These are phyloP conservation scores for Limnephilus marmoratus DNA, from an alignment of 2,888 invertebrate species.

Conservation along the genomic window DNA sequence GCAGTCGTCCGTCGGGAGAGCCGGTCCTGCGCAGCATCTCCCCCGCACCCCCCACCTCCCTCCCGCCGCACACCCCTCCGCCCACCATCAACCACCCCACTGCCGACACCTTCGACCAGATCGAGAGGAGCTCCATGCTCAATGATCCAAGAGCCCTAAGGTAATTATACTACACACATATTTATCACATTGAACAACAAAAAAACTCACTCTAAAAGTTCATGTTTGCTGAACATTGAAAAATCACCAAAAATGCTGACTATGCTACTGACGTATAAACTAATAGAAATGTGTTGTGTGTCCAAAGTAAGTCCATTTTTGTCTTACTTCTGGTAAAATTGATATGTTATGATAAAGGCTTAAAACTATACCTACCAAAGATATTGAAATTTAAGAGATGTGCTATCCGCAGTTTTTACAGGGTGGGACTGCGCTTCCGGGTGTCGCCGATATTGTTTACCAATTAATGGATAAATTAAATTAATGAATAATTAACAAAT, in stretches of 20 bases:
- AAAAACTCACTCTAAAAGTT: neutral
- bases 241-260: too few species aligned
- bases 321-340: too few species aligned
- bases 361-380: too few species aligned
- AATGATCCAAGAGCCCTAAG: constrained; percentile 82
- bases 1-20: constrained; percentile 70
- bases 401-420: too few species aligned
- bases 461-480: too few species aligned
- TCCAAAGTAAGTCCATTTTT: too few species aligned
- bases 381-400: too few species aligned
- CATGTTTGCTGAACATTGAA: neutral
- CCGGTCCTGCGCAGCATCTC: constrained; percentile 67
- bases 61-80: neutral
- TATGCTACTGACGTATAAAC: too few species aligned
- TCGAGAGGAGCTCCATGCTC: constrained; percentile 81
- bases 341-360: too few species aligned
- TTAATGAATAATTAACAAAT: too few species aligned
- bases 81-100: constrained; percentile 25
- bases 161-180: constrained; percentile 67
- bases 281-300: neutral
- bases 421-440: too few species aligned
- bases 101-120: constrained; percentile 79
- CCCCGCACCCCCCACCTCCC: constrained; percentile 44
- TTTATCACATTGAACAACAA: neutral
- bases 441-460: too few species aligned